A percentile compares a stretch with the other conserved stretches of the same genome.
phyloP scores from a whole-genome alignment of 2,113 vertebrate genomes.

The Phyllopteryx taeniolatus region DNA sequence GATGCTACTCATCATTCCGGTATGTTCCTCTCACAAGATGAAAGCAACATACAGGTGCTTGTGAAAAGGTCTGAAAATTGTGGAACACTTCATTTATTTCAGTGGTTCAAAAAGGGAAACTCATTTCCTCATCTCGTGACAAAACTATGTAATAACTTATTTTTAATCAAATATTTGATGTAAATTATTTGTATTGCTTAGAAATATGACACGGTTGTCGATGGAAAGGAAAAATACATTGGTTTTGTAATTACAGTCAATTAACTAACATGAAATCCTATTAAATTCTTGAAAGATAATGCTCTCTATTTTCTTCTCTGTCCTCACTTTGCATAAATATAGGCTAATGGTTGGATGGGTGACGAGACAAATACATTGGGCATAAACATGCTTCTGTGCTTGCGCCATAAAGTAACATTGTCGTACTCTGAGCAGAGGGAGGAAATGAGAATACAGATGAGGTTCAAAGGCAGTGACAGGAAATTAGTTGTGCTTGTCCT shows the following conservation, averaged over 20 bases:
- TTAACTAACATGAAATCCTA: neutral
- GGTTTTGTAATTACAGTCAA: neutral
- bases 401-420: slow-evolving; percentile 53
- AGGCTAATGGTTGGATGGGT: slow-evolving; percentile 21
- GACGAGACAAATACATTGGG: slow-evolving; percentile 47
- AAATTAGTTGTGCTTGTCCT: slow-evolving; percentile 73
- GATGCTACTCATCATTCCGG: too few species aligned
- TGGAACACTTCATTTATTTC: too few species aligned
- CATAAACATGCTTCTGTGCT: slow-evolving; percentile 43
- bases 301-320: neutral
- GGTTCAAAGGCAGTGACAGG: slow-evolving; percentile 68
- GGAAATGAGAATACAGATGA: slow-evolving; percentile 70
- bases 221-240: neutral
- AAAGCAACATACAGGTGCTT: too few species aligned
- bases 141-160: too few species aligned
- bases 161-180: neutral
- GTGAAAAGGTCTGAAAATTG: too few species aligned
- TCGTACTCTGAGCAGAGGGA: slow-evolving; percentile 58
- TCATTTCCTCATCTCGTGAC: too few species aligned
- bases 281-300: neutral
- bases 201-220: neutral
- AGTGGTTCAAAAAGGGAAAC: too few species aligned
- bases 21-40: too few species aligned
- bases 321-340: neutral
- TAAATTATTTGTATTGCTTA: neutral